A percentile compares a stretch with the other conserved stretches of the same genome.
Evolutionary conservation across 37 sponge, comb jelly and placozoan species (phyloP).

Genomic region (Halichondria panicea): DNA sequence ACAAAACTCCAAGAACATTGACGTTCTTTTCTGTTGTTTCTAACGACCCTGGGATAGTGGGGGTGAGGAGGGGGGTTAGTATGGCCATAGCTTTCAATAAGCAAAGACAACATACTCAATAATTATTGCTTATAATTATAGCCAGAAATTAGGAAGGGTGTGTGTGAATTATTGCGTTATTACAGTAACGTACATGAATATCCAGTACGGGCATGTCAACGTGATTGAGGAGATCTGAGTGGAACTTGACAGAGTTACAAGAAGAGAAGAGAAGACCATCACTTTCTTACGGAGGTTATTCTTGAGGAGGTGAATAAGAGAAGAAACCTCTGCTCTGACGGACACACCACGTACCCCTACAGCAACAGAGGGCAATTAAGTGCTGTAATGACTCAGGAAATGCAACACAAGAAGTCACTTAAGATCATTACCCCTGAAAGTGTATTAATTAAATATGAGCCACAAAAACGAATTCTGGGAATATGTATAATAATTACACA

Average conservation of each 20-base stretch:
- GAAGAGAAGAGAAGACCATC: constrained; percentile 92
- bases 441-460: too few relatives aligned
- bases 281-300: constrained; percentile 81
- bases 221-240: constrained; percentile 90
- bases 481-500: too few relatives aligned
- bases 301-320: constrained; percentile 90
- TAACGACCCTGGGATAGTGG: constrained; percentile 70
- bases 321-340: constrained; percentile 79
- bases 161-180: neutral
- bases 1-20: constrained; percentile 91
- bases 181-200: constrained; percentile 70
- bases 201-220: constrained; percentile 90
- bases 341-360: constrained; percentile 87
- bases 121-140: neutral
- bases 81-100: neutral
- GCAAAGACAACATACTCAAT: too few relatives aligned
- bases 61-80: neutral
- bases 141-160: neutral
- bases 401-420: too few relatives aligned
- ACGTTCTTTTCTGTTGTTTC: constrained; percentile 90
- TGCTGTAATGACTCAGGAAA: too few relatives aligned
- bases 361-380: neutral
- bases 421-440: too few relatives aligned
- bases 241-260: constrained; percentile 90
- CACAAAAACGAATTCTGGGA: too few relatives aligned